These are phyloP conservation scores for Anarrhichthys ocellatus DNA, from an alignment of 2,113 vertebrate species.

Conservation along the genomic window DNA sequence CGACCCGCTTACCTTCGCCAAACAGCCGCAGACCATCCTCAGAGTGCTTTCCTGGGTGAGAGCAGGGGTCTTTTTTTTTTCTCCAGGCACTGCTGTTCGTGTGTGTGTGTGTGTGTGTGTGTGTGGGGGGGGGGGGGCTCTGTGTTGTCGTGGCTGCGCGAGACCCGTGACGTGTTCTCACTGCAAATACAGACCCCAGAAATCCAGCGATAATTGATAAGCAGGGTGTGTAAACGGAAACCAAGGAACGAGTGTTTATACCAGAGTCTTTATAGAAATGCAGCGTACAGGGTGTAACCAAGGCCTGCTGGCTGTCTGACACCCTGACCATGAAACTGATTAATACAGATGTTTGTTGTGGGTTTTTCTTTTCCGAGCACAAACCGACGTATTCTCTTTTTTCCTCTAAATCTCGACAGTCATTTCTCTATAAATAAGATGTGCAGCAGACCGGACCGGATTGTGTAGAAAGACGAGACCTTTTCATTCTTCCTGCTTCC, in stretches of 20 bases:
- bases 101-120: background rate
- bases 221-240: constrained; percentile 8
- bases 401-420: background rate
- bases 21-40: constrained; percentile 93
- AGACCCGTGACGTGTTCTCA: constrained; percentile 63
- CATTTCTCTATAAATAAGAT: background rate
- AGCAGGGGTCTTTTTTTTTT: background rate
- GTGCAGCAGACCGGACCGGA: background rate
- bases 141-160: constrained; percentile 60
- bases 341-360: constrained; percentile 37
- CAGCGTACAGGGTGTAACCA: constrained; percentile 61
- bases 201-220: constrained; percentile 28
- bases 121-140: background rate
- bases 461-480: constrained; percentile 18
- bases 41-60: constrained; percentile 92
- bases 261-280: constrained; percentile 3
- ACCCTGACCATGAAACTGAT: constrained; percentile 27
- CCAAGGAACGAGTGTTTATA: background rate
- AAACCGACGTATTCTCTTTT: background rate
- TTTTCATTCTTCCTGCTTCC: background rate
- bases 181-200: constrained; percentile 44
- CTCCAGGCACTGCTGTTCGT: constrained; percentile 1
- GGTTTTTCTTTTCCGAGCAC: background rate
- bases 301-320: constrained; percentile 60
- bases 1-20: constrained; percentile 89